A percentile compares a stretch with the other conserved stretches of the same genome.
Evolutionary conservation across 2,797 vertebrate genomes (phyloP).

Genomic region (Trematomus bernacchii): DNA sequence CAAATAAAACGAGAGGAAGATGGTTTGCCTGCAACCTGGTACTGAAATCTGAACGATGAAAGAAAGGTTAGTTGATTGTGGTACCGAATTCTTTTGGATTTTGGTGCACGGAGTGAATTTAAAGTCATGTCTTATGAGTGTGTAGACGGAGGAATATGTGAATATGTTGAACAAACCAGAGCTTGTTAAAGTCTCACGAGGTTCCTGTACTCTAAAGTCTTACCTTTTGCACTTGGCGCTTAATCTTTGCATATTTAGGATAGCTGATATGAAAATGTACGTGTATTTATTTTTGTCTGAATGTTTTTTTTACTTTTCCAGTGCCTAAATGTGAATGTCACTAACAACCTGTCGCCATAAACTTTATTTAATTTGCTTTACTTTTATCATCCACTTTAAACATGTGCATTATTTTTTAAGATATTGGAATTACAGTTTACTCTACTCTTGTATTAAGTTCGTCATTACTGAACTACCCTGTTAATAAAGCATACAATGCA

Average conservation of each 20-base stretch:
- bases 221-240: constrained; percentile 69
- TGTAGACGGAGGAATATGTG: constrained; percentile 24
- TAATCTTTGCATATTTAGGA: constrained; percentile 57
- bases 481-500: constrained; percentile 69
- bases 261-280: constrained; percentile 45
- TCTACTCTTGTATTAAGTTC: constrained; percentile 30
- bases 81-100: constrained; percentile 8
- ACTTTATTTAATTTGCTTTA: constrained; percentile 52
- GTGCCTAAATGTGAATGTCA: constrained; percentile 71
- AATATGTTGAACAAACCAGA: constrained; percentile 49
- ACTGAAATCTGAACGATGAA: constrained; percentile 3
- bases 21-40: constrained; percentile 7
- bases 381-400: constrained; percentile 47
- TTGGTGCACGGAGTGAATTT: constrained; percentile 11
- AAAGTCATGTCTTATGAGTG: constrained; percentile 3
- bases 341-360: constrained; percentile 60
- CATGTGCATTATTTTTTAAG: constrained; percentile 48
- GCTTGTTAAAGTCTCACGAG: constrained; percentile 40
- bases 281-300: constrained; percentile 70
- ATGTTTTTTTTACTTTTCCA: constrained; percentile 51
- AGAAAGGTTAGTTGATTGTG: not conserved
- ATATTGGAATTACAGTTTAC: constrained; percentile 32
- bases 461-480: constrained; percentile 38
- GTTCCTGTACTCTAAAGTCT: constrained; percentile 63
- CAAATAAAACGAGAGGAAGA: constrained; percentile 1